These are phyloP conservation scores for Formica aserva DNA, from an alignment of 2,888 invertebrate species.

Conservation along the genomic window DNA sequence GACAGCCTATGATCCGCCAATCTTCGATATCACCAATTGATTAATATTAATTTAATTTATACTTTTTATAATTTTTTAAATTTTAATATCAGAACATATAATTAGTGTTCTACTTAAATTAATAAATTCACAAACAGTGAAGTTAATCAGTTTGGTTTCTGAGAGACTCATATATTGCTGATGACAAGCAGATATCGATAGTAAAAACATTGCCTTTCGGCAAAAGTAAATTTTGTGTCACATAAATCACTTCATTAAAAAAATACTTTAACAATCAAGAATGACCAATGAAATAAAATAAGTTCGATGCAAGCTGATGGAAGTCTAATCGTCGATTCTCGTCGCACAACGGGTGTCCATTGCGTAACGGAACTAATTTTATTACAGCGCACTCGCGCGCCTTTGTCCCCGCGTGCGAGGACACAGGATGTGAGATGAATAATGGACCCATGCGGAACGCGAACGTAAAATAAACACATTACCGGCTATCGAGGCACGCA, in stretches of 20 bases:
- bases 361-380: conserved; percentile 15
- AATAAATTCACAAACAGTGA: not conserved
- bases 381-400: not conserved
- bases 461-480: conserved; percentile 35
- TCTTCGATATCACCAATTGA: not conserved
- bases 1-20: not conserved
- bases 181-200: not conserved
- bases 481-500: conserved; percentile 13
- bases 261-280: not conserved
- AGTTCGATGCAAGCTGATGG: not conserved
- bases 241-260: not conserved
- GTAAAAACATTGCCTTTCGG: not conserved
- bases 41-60: not conserved
- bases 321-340: not conserved
- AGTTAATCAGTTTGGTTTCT: not conserved
- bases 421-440: conserved; percentile 48
- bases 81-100: not conserved
- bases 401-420: conserved; percentile 20
- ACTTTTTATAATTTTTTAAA: not conserved
- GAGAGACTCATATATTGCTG: not conserved
- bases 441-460: conserved; percentile 10
- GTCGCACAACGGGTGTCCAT: not conserved
- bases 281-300: not conserved
- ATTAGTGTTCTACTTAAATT: not conserved
- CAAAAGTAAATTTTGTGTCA: not conserved